phyloP scores from a whole-genome alignment of 2,797 vertebrate genomes.

The Pseudochirops cupreus region DNA sequence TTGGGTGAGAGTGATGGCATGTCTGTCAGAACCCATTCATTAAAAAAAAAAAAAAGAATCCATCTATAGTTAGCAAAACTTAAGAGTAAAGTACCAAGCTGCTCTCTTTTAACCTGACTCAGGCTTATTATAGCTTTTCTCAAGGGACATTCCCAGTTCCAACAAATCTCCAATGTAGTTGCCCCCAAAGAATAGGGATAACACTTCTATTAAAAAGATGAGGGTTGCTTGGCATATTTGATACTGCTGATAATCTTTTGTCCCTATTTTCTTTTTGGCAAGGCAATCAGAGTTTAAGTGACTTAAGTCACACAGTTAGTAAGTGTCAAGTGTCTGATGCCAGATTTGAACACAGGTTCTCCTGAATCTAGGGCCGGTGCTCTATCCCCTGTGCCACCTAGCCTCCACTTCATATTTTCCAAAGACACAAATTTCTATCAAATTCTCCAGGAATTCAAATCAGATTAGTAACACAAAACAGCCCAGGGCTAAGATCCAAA shows the following conservation, averaged over 20 bases:
- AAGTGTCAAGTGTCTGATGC: no score
- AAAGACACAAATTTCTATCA: not conserved
- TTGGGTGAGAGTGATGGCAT: constrained; percentile 89
- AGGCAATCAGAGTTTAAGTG: no score
- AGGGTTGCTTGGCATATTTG: not conserved
- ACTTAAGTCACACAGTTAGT: no score
- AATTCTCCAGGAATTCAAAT: not conserved
- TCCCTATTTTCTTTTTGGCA: constrained; percentile 10
- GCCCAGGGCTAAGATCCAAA: not conserved
- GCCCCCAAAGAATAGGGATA: not conserved
- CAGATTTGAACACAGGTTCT: no score
- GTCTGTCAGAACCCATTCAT: constrained; percentile 82
- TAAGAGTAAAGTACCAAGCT: not conserved
- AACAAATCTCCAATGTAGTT: not conserved
- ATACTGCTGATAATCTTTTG: not conserved
- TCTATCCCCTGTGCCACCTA: no score
- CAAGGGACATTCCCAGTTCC: not conserved
- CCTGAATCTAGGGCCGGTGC: no score
- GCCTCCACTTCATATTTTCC: not conserved
- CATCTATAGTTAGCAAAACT: not conserved
- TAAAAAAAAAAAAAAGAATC: no score
- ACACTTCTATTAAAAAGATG: not conserved
- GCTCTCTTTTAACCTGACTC: not conserved
- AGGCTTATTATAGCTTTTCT: not conserved
- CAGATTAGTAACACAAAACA: not conserved